These are phyloP conservation scores for Eretmocerus hayati DNA, from an alignment of 2,888 invertebrate species.

Conservation along the genomic window DNA sequence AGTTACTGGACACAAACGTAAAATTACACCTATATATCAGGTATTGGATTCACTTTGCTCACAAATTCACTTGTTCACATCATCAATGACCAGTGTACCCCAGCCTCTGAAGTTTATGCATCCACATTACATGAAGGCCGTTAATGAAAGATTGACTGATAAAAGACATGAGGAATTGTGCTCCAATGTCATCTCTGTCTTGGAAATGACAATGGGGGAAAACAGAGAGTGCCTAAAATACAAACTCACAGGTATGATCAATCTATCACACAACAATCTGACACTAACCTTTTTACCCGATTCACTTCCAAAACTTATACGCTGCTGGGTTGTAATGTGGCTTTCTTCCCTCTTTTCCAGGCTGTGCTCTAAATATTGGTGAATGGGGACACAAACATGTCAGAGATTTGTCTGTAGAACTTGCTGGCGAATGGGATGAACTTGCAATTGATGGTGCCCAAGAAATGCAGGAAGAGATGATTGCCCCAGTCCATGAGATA, in stretches of 20 bases:
- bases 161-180: conserved; percentile 74
- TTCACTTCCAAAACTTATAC: not conserved
- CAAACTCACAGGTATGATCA: conserved; percentile 53
- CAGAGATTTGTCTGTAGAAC: conserved; percentile 80
- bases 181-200: conserved; percentile 94
- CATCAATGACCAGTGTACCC: conserved; percentile 99
- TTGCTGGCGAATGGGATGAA: conserved; percentile 76
- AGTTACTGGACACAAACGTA: conserved; percentile 69
- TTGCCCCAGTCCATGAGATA: conserved; percentile 77
- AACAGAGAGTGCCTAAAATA: conserved; percentile 85
- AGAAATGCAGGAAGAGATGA: conserved; percentile 50
- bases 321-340: not conserved
- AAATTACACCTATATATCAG: conserved; percentile 69
- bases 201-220: conserved; percentile 87
- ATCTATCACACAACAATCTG: too few species aligned
- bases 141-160: conserved; percentile 76
- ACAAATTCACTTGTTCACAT: conserved; percentile 91
- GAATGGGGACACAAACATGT: conserved; percentile 99
- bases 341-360: conserved; percentile 1
- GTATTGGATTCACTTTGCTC: conserved; percentile 84
- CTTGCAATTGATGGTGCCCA: conserved; percentile 49
- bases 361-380: conserved; percentile 65
- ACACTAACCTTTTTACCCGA: too few species aligned
- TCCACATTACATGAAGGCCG: conserved; percentile 83
- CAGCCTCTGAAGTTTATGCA: conserved; percentile 96